Base-by-base conservation (phyloP, 53 echinoderm and acorn worm genomes). In the Patiria pectinifera region DNA sequence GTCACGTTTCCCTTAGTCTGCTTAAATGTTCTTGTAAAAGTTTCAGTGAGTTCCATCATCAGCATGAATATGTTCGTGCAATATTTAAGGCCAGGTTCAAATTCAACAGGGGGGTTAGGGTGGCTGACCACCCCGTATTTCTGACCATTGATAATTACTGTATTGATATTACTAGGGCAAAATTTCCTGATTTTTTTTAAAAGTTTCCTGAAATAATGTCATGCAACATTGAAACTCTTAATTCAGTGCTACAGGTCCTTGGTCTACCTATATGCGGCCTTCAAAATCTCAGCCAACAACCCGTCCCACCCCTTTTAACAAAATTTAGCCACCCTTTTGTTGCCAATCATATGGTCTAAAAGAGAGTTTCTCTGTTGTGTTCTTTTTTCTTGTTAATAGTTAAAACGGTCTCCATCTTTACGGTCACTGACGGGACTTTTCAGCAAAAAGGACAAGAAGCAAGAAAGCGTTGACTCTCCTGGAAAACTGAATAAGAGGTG, bases 401-500 rank as follows among this genome's bases (percentile, higher is more conserved):
- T 98, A 21, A 98, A 96, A 86, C 93, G 95, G 43, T 98, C 98
- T 5, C 98, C 98, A 35, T 98, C 98, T 5, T 70, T 98, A 13
- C 91, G 95, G 44, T 98, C 96, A 46, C 85, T 98, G 19, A 94
- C 98, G 15, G 93, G 95, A 76, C 76, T 96, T 78, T 86, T 99
- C 66, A 94, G 93, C 77, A 97, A 93, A 93, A 99, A 97, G 71
- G 95, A 95, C 22, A 95, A 95, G 71, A 96, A 93, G 49, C 53
- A 81, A 81, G 87, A 87, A 1, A 82, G 82, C 3, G 44, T 83
- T 1, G 76, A 81, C 15, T 69, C 80, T 22, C 58, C 81, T 14
- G 70, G 86, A 16, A 48, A 87, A 18, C 61, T 92, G 15, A 81
- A 92, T 69, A 86, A 92, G 59, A 87, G 82, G 93, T 92, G 69